These are phyloP conservation scores for Yponomeuta plumbellus DNA, from an alignment of 2,888 invertebrate genomes.

Conservation along the genomic window DNA sequence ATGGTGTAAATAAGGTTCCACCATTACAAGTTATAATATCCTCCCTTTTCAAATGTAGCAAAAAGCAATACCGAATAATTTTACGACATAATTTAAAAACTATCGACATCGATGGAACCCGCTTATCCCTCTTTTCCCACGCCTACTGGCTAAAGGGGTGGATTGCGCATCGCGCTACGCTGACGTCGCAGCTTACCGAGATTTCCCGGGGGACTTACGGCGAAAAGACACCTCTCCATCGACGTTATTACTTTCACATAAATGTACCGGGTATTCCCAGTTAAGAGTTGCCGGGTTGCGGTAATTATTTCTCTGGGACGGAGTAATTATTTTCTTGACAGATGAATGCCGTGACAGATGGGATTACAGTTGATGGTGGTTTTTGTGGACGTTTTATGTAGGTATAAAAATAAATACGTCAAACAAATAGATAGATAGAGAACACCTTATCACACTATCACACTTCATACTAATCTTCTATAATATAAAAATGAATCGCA, in stretches of 20 bases:
- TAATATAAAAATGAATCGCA: too few species aligned
- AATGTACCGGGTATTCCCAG: constrained; percentile 2
- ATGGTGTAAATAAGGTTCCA: too few species aligned
- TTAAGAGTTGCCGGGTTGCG: constrained; percentile 20
- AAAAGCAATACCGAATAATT: too few species aligned
- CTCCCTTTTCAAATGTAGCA: too few species aligned
- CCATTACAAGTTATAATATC: too few species aligned
- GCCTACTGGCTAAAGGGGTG: neutral
- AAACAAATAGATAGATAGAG: neutral
- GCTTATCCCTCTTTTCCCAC: neutral
- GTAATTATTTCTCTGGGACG: constrained; percentile 57
- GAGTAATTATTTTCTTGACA: constrained; percentile 34
- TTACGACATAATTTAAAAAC: neutral
- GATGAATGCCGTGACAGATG: constrained; percentile 11
- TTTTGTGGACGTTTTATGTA: neutral
- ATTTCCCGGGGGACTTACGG: constrained; percentile 72
- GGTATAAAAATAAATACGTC: too few species aligned
- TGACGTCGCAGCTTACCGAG: constrained; percentile 62
- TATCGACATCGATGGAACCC: neutral
- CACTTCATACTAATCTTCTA: too few species aligned
- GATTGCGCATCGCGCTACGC: constrained; percentile 3
- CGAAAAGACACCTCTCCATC: constrained; percentile 71
- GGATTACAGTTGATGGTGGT: neutral
- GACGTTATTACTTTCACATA: constrained; percentile 70
- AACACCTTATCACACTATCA: too few species aligned